phyloP scores from a whole-genome alignment of 2,797 vertebrate genomes.

The Telmatherina bonti region DNA sequence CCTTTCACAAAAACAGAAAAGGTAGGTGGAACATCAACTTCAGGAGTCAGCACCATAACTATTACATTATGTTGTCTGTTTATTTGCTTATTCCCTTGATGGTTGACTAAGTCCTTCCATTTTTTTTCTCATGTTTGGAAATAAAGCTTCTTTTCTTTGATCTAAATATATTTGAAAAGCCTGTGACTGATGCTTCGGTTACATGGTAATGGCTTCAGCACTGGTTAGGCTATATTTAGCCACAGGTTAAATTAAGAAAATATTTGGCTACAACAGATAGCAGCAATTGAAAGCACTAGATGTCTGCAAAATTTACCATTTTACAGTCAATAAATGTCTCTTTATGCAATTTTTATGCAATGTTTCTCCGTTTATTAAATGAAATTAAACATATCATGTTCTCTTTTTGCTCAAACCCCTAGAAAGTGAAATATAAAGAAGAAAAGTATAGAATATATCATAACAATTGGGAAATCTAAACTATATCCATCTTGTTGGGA shows the following conservation, averaged over 20 bases:
- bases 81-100: slow-evolving; percentile 67
- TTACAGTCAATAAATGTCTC: slow-evolving; percentile 14
- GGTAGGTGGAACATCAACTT: slow-evolving; percentile 76
- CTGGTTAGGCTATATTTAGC: slow-evolving; percentile 40
- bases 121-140: slow-evolving; percentile 43
- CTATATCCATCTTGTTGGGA: slow-evolving; percentile 37
- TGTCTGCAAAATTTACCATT: slow-evolving; percentile 15
- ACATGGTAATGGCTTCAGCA: slow-evolving; percentile 18
- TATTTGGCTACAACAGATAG: slow-evolving; percentile 27
- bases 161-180: slow-evolving; percentile 48
- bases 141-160: slow-evolving; percentile 36
- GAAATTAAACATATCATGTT: neutral
- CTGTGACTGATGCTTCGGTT: slow-evolving; percentile 48
- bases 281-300: slow-evolving; percentile 43
- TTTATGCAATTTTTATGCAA: slow-evolving; percentile 22
- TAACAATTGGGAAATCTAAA: slow-evolving; percentile 7
- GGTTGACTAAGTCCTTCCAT: slow-evolving; percentile 52
- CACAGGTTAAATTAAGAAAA: slow-evolving; percentile 35
- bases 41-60: slow-evolving; percentile 58
- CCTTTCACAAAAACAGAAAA: slow-evolving; percentile 73
- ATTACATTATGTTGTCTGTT: slow-evolving; percentile 70
- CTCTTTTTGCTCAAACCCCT: slow-evolving; percentile 10
- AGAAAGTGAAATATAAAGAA: neutral
- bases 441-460: neutral
- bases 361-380: slow-evolving; percentile 15